Percentiles rank a stretch among this genome's conserved stretches.
Evolutionary conservation across 2,113 vertebrate species (phyloP).

Genomic region (Myotis lucifugus): DNA sequence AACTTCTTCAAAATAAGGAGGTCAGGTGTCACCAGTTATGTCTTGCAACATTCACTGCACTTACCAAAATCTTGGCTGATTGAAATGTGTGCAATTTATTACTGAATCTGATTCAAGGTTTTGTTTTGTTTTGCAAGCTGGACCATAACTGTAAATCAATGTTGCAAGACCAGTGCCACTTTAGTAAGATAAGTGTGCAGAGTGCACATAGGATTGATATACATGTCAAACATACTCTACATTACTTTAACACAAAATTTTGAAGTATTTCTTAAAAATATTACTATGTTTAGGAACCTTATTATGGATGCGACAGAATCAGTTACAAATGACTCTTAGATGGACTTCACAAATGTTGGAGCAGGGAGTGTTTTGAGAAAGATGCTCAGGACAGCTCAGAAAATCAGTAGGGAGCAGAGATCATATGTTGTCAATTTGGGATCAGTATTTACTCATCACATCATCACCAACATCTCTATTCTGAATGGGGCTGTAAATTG

Average conservation of each 20-base stretch:
- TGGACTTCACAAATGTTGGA: not conserved
- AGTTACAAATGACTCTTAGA: not conserved
- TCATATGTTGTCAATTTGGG: not conserved
- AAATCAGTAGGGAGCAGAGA: not conserved
- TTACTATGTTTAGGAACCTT: not conserved
- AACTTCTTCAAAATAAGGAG: not conserved
- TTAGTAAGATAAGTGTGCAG: not conserved
- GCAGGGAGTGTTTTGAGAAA: not conserved
- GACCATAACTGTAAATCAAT: not conserved
- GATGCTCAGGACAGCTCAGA: not conserved
- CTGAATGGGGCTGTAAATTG: not conserved
- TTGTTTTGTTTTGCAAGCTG: not conserved
- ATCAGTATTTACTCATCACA: not conserved
- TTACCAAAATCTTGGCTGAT: not conserved
- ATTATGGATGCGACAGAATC: not conserved
- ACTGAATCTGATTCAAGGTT: conserved; percentile 7
- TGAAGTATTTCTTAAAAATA: conserved; percentile 7
- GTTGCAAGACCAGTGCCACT: not conserved
- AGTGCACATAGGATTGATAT: not conserved
- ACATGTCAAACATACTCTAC: not conserved
- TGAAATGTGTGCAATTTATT: not conserved
- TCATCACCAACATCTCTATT: not conserved
- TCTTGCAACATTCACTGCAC: not conserved
- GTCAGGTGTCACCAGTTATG: not conserved
- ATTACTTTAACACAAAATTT: not conserved